Evolutionary conservation across 2,113 vertebrate species (phyloP).

Genomic region (Lycocorax pyrrhopterus): DNA sequence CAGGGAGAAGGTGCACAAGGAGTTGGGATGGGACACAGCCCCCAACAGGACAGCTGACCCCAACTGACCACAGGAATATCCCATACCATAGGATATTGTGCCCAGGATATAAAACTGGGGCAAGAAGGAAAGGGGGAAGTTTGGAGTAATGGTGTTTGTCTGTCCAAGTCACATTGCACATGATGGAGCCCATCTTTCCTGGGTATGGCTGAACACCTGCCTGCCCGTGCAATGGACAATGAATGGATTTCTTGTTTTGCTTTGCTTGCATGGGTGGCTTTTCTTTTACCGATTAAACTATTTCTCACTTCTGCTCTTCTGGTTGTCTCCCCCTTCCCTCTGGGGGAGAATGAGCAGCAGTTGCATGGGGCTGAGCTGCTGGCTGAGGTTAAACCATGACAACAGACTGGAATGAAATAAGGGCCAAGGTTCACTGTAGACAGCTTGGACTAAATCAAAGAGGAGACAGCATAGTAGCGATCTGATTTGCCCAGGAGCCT

Average conservation of each 20-base stretch:
- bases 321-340: neutral
- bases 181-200: neutral
- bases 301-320: neutral
- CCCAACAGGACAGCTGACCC: neutral
- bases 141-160: neutral
- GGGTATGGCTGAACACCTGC: neutral
- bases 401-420: neutral
- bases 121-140: neutral
- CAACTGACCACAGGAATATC: neutral
- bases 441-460: neutral
- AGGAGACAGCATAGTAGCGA: neutral
- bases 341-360: neutral
- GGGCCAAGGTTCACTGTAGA: neutral
- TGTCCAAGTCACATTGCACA: neutral
- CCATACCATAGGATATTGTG: neutral
- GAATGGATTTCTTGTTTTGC: neutral
- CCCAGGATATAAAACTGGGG: neutral
- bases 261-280: neutral
- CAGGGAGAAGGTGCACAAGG: neutral
- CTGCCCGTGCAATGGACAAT: neutral
- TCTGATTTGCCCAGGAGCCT: neutral
- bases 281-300: neutral
- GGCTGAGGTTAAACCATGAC: neutral
- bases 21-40: no score
- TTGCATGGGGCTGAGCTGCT: neutral